Percentiles rank a stretch among this genome's conserved stretches.
phyloP scores from a whole-genome alignment of 1,140 invertebrate species.

The Panagrolaimus sp. region DNA sequence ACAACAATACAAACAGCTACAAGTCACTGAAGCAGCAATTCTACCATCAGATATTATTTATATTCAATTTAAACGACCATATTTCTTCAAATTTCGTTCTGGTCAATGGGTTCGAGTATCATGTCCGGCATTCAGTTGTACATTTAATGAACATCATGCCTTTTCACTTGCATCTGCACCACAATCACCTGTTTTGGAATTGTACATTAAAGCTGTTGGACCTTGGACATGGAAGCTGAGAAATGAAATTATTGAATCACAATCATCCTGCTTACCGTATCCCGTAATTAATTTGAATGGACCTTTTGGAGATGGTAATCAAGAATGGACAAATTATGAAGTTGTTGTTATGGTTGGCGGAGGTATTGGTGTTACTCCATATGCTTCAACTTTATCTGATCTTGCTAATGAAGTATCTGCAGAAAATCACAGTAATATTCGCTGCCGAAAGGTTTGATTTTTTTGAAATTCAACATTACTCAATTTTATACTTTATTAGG shows the following conservation, averaged over 20 bases:
- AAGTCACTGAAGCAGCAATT: slow-evolving; percentile 88
- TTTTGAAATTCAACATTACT: too few relatives aligned
- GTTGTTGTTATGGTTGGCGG: slow-evolving; percentile 94
- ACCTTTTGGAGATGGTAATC: slow-evolving; percentile 95
- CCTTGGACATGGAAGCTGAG: slow-evolving; percentile 98
- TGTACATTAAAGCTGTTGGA: slow-evolving; percentile 95
- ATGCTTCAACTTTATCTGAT: slow-evolving; percentile 95
- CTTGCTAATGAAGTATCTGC: slow-evolving; percentile 61
- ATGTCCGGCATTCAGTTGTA: slow-evolving; percentile 76
- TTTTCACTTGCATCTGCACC: slow-evolving; percentile 96
- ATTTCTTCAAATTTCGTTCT: slow-evolving; percentile 91
- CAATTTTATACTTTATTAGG: too few relatives aligned
- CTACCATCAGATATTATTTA: slow-evolving; percentile 75
- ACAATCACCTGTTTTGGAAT: slow-evolving; percentile 90
- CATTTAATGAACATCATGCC: slow-evolving; percentile 86
- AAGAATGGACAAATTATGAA: slow-evolving; percentile 64
- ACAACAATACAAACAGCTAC: slow-evolving; percentile 71
- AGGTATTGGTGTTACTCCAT: slow-evolving; percentile 96
- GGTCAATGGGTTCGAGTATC: slow-evolving; percentile 80
- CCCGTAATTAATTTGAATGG: slow-evolving; percentile 87
- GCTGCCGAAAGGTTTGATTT: slow-evolving; percentile 48
- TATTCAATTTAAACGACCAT: slow-evolving; percentile 71
- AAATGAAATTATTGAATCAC: slow-evolving; percentile 92
- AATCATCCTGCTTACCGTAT: slow-evolving; percentile 75
- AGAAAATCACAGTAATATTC: slow-evolving; percentile 49